Percentiles rank a stretch among this genome's conserved stretches.
Conservation (phyloP, 2,113 vertebrate species). For the Phasianus colchicus region DNA sequence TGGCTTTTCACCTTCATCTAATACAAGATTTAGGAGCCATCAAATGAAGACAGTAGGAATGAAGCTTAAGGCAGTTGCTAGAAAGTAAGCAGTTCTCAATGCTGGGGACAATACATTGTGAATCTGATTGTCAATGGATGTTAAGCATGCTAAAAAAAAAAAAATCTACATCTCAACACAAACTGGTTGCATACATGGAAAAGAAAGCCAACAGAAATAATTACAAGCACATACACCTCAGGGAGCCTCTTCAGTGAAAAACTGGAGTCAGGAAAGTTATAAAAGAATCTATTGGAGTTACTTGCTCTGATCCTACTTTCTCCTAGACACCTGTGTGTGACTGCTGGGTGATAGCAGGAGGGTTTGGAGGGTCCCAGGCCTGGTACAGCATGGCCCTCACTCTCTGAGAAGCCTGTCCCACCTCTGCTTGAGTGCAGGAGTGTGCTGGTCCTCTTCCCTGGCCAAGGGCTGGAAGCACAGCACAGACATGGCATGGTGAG, state of each 20-base stretch:
- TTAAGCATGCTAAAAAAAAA: not conserved
- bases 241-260: not conserved
- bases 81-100: not conserved
- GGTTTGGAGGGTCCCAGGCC: not conserved
- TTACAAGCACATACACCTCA: fast-evolving
- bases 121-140: not conserved
- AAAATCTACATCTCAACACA: not conserved
- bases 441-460: fast-evolving
- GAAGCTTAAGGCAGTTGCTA: not conserved
- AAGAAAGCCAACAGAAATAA: not conserved
- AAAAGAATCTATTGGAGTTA: not conserved
- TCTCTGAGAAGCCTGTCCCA: fast-evolving
- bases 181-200: not conserved
- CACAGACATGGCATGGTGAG: fast-evolving
- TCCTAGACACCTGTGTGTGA: fast-evolving
- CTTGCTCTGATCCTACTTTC: not conserved
- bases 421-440: not conserved
- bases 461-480: not conserved
- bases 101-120: not conserved
- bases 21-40: not conserved
- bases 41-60: not conserved
- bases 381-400: not conserved
- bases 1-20: not conserved
- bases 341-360: not conserved
- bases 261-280: not conserved